These are phyloP conservation scores for Erebia palarica DNA, from an alignment of 2,888 invertebrate species.

Conservation along the genomic window DNA sequence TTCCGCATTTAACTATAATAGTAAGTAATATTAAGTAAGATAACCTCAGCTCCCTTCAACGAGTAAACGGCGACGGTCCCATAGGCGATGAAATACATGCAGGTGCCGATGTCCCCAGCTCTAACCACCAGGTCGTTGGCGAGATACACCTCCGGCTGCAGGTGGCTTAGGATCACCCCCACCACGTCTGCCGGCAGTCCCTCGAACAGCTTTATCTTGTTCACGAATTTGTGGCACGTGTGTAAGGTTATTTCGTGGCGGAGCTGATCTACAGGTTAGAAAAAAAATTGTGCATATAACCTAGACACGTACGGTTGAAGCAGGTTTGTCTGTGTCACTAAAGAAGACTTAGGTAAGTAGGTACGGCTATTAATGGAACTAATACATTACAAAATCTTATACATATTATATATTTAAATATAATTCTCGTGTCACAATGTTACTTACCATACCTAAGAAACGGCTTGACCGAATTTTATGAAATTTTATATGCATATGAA, in stretches of 20 bases:
- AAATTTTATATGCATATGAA: too few species aligned
- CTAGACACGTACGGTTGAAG: too few species aligned
- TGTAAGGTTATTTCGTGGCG: slow-evolving; percentile 80
- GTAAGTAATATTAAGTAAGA: too few species aligned
- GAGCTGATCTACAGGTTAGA: slow-evolving; percentile 60
- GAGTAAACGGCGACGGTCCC: slow-evolving; percentile 85
- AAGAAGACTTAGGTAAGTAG: too few species aligned
- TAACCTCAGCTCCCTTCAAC: slow-evolving; percentile 81
- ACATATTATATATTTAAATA: too few species aligned
- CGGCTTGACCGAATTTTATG: too few species aligned
- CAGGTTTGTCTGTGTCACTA: too few species aligned
- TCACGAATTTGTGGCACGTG: slow-evolving; percentile 79
- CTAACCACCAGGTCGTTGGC: slow-evolving; percentile 83
- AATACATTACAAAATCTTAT: too few species aligned
- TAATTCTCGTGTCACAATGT: too few species aligned
- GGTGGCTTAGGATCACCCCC: slow-evolving; percentile 76
- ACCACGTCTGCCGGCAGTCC: slow-evolving; percentile 72
- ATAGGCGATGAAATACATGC: slow-evolving; percentile 84
- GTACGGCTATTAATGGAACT: too few species aligned
- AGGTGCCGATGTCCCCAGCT: slow-evolving; percentile 81
- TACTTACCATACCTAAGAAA: too few species aligned
- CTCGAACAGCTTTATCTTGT: slow-evolving; percentile 80
- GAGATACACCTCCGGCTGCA: slow-evolving; percentile 82
- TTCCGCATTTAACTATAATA: too few species aligned
- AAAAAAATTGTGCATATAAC: not conserved